Evolutionary conservation across 1,140 invertebrate species (phyloP).

Genomic region (Homarus americanus): DNA sequence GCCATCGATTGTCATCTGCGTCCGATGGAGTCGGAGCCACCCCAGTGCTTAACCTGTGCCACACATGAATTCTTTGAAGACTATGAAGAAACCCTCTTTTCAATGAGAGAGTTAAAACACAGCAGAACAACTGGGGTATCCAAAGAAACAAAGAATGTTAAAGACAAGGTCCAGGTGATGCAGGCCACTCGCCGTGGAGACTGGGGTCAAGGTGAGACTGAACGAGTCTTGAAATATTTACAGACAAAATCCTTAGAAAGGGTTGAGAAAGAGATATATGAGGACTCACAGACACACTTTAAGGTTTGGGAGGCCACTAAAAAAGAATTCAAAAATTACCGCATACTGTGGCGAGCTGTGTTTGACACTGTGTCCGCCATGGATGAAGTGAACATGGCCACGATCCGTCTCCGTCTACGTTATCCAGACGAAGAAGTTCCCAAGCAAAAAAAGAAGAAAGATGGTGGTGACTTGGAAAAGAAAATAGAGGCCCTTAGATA

Average conservation of each 20-base stretch:
- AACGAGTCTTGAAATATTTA: conserved; percentile 81
- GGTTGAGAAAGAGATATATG: conserved; percentile 77
- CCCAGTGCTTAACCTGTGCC: conserved; percentile 80
- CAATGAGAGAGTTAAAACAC: conserved; percentile 77
- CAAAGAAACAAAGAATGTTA: conserved; percentile 69
- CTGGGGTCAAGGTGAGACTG: conserved; percentile 81
- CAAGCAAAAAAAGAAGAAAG: conserved; percentile 69
- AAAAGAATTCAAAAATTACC: conserved; percentile 84
- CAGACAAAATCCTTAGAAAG: conserved; percentile 76
- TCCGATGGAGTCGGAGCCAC: conserved; percentile 75
- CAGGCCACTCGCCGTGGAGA: conserved; percentile 79
- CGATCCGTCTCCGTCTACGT: conserved; percentile 82
- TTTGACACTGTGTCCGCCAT: conserved; percentile 82
- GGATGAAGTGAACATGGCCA: conserved; percentile 88
- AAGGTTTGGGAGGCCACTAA: conserved; percentile 82
- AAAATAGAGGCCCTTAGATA: conserved; percentile 77
- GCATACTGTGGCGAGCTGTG: conserved; percentile 82
- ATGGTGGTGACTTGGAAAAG: conserved; percentile 72
- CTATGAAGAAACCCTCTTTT: conserved; percentile 82
- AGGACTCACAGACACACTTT: conserved; percentile 81
- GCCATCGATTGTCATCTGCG: conserved; percentile 85
- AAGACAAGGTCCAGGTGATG: conserved; percentile 77
- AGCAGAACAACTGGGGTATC: conserved; percentile 72
- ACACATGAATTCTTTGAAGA: conserved; percentile 80
- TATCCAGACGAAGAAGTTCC: conserved; percentile 77